These are phyloP conservation scores for Bombus haemorrhoidalis DNA, from an alignment of 1,140 invertebrate genomes.

Conservation along the genomic window DNA sequence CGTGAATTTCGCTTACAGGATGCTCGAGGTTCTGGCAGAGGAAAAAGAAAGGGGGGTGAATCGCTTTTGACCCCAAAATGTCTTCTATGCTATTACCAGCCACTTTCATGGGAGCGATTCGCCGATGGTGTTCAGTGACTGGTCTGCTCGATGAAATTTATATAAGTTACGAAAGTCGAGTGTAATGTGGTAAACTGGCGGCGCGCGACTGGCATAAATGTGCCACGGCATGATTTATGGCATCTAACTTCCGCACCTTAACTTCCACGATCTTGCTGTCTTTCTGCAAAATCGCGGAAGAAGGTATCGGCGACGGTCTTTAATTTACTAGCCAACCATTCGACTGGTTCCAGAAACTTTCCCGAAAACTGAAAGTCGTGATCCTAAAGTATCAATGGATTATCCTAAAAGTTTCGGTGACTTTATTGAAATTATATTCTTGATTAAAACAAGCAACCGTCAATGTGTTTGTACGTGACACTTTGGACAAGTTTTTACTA, in stretches of 20 bases:
- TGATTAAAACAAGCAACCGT: background rate
- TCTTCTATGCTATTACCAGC: slow-evolving; percentile 45
- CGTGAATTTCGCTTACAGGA: slow-evolving; percentile 10
- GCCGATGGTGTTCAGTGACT: slow-evolving; percentile 40
- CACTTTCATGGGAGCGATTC: slow-evolving; percentile 43
- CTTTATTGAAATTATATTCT: background rate
- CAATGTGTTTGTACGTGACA: background rate
- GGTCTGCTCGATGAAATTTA: slow-evolving; percentile 67
- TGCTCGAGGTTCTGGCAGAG: background rate
- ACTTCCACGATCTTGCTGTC: background rate
- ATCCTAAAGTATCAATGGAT: background rate
- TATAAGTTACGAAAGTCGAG: slow-evolving; percentile 74
- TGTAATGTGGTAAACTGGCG: slow-evolving; percentile 74
- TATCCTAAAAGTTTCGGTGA: background rate
- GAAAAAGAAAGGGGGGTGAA: background rate
- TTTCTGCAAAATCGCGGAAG: slow-evolving; percentile 2
- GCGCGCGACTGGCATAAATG: slow-evolving; percentile 74
- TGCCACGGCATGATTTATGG: slow-evolving; percentile 72
- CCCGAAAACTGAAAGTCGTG: background rate
- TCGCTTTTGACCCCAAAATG: slow-evolving; percentile 49
- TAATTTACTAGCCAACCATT: background rate
- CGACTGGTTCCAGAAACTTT: background rate
- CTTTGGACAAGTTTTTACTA: too few species aligned
- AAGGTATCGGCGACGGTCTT: background rate
- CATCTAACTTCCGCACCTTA: slow-evolving; percentile 58